These are phyloP conservation scores for Nomada lathburiana DNA, from an alignment of 2,888 invertebrate genomes.

Conservation along the genomic window DNA sequence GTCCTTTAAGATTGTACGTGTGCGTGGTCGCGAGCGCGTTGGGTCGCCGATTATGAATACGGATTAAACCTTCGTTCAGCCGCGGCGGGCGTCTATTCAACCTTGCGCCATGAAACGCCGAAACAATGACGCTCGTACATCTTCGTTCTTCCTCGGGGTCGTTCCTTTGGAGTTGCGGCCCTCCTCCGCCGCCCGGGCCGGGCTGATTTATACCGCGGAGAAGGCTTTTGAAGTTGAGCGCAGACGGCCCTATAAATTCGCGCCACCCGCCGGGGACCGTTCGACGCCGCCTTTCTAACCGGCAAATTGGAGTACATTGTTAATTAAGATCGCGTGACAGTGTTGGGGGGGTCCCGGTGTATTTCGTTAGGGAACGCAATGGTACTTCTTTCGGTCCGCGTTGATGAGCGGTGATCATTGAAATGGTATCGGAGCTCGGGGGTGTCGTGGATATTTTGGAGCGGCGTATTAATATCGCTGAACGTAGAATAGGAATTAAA, in stretches of 20 bases:
- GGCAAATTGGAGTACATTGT: constrained; percentile 54
- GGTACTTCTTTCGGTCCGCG: not conserved
- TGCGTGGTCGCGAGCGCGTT: constrained; percentile 22
- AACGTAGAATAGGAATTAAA: too few relatives aligned
- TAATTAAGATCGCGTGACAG: constrained; percentile 60
- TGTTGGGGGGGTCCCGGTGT: not conserved
- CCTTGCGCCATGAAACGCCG: constrained; percentile 49
- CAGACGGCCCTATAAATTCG: constrained; percentile 51
- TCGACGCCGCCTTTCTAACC: constrained; percentile 52
- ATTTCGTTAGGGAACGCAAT: not conserved
- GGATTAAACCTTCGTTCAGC: constrained; percentile 74
- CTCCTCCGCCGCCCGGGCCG: not conserved
- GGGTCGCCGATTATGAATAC: constrained; percentile 75
- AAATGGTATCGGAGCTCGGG: not conserved
- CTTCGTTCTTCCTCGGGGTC: constrained; percentile 49
- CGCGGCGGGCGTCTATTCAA: constrained; percentile 57
- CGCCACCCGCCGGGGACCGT: constrained; percentile 24
- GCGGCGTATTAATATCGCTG: too few relatives aligned
- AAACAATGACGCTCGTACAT: constrained; percentile 64
- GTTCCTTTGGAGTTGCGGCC: constrained; percentile 19
- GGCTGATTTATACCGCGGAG: constrained; percentile 62
- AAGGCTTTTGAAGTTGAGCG: constrained; percentile 53
- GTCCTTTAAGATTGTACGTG: constrained; percentile 36
- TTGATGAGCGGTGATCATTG: not conserved
- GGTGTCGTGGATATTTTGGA: too few relatives aligned